A percentile compares a stretch with the other conserved stretches of the same genome.
These are phyloP conservation scores for Zhengitettix transpicula DNA, from an alignment of 2,888 invertebrate genomes.

Conservation along the genomic window DNA sequence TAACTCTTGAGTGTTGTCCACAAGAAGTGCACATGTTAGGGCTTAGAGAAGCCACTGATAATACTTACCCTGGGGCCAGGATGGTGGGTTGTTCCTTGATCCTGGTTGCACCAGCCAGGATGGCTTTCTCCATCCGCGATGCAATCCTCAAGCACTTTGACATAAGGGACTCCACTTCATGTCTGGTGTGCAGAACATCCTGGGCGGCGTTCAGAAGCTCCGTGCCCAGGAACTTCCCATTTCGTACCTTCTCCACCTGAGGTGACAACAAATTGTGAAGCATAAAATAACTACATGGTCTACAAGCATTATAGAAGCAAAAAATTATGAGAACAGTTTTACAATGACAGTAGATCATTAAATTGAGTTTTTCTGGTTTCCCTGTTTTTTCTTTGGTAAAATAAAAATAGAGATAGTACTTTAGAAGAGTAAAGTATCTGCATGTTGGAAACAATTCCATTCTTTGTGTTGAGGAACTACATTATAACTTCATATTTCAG, in stretches of 20 bases:
- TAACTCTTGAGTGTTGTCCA: background rate
- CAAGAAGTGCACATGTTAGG: background rate
- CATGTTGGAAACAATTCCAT: too few species aligned
- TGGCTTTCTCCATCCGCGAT: slow-evolving; percentile 58
- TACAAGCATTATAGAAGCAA: too few species aligned
- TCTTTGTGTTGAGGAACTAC: too few species aligned
- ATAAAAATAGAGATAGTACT: too few species aligned
- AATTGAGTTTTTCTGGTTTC: too few species aligned
- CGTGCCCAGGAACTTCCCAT: slow-evolving; percentile 50
- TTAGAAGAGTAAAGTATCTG: too few species aligned
- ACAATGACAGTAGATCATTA: too few species aligned
- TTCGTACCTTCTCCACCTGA: slow-evolving; percentile 50
- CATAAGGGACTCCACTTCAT: slow-evolving; percentile 63
- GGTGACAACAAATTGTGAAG: slow-evolving; percentile 6
- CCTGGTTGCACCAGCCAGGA: slow-evolving; percentile 52
- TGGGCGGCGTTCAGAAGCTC: slow-evolving; percentile 71
- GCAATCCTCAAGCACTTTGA: slow-evolving; percentile 72
- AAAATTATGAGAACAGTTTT: too few species aligned
- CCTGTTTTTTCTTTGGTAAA: too few species aligned
- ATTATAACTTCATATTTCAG: too few species aligned
- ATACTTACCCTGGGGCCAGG: slow-evolving; percentile 41
- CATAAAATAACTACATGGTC: too few species aligned
- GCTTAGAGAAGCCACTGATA: too few species aligned
- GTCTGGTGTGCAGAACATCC: slow-evolving; percentile 48
- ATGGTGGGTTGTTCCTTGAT: slow-evolving; percentile 58